Evolutionary conservation across 2,888 invertebrate species (phyloP).

Genomic region (Meiosimyza decipiens): DNA sequence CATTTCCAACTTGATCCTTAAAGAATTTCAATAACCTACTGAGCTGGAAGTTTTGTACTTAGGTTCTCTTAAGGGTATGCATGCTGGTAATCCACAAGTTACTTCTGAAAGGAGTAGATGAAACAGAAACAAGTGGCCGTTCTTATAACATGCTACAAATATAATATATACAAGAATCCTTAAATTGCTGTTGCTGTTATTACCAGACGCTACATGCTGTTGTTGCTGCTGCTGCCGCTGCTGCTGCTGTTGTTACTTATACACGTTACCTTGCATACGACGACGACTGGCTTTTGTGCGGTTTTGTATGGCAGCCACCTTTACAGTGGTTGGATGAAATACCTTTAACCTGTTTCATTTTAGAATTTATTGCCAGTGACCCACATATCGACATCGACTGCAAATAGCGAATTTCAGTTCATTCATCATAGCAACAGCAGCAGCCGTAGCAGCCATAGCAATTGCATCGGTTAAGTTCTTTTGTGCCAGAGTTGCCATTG

Average conservation of each 20-base stretch:
- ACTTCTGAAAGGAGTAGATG: too few species aligned
- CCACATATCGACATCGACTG: conserved; percentile 33
- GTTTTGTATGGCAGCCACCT: conserved; percentile 1
- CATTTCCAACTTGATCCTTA: too few species aligned
- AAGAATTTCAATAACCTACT: too few species aligned
- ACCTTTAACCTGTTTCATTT: conserved; percentile 15
- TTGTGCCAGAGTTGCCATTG: background rate
- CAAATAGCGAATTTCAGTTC: conserved; percentile 30
- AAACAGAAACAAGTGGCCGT: too few species aligned
- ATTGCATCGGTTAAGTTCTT: too few species aligned
- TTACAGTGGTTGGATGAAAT: background rate
- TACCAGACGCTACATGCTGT: background rate
- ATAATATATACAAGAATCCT: background rate
- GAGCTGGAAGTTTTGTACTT: too few species aligned
- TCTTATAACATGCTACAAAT: background rate
- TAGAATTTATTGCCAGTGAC: conserved; percentile 27
- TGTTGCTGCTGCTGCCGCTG: too few species aligned
- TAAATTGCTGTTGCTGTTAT: conserved; percentile 5
- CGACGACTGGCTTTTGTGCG: background rate
- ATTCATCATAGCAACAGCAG: conserved; percentile 23
- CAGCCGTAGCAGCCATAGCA: background rate
- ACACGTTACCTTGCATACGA: background rate
- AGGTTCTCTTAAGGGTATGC: too few species aligned
- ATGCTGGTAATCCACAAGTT: too few species aligned
- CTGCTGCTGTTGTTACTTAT: background rate